phyloP scores from a whole-genome alignment of 2,113 vertebrate genomes.

The Hylia prasina region DNA sequence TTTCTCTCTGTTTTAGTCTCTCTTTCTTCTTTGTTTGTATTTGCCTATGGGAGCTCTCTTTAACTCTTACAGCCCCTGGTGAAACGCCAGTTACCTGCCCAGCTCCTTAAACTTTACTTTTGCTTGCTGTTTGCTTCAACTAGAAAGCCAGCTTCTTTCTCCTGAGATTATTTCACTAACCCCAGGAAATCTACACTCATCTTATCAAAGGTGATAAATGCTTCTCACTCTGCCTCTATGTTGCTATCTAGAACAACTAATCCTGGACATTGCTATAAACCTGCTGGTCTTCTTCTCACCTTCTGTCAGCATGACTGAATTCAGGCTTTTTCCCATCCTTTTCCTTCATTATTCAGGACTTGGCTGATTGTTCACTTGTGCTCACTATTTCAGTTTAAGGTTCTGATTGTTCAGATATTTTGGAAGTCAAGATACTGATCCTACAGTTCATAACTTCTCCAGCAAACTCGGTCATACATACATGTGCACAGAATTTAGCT shows the following conservation, averaged over 20 bases:
- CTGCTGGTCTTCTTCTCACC: not conserved
- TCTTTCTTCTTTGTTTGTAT: not conserved
- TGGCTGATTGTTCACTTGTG: not conserved
- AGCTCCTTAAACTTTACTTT: not conserved
- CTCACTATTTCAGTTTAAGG: not conserved
- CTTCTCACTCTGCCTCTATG: not conserved
- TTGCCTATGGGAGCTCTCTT: not conserved
- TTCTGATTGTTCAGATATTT: not conserved
- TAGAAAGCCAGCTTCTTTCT: not conserved
- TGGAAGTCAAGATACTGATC: not conserved
- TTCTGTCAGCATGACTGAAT: not conserved
- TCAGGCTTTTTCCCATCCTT: not conserved
- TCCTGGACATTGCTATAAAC: not conserved
- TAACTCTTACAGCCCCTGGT: not conserved
- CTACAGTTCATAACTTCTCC: not conserved
- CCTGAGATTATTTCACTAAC: constrained; percentile 8
- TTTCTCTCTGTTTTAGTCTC: not conserved
- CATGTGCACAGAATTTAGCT: not conserved
- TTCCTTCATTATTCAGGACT: not conserved
- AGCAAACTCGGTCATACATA: not conserved
- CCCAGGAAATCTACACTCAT: not conserved
- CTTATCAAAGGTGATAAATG: not conserved
- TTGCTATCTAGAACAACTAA: not conserved
- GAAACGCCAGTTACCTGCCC: not conserved
- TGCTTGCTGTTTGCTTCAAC: not conserved